Percentiles rank a stretch among this genome's conserved stretches.
These are phyloP conservation scores for Diplazon laetatorius DNA, from an alignment of 2,888 invertebrate species.

Conservation along the genomic window DNA sequence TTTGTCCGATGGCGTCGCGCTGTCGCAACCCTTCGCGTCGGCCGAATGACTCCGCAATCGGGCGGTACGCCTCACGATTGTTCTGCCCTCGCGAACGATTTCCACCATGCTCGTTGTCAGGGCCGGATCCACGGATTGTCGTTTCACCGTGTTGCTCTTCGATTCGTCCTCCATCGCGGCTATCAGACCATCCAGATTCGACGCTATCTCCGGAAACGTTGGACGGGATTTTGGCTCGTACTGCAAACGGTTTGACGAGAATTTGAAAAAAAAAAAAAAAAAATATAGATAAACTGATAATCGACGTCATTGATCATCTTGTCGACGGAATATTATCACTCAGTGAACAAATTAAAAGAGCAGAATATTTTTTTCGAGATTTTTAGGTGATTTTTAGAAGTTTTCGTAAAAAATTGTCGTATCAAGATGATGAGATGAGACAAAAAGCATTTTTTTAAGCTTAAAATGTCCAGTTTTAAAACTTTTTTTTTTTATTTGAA, in stretches of 20 bases:
- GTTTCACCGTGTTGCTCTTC: constrained; percentile 72
- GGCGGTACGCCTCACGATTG: constrained; percentile 69
- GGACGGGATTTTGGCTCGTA: constrained; percentile 95
- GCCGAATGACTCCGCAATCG: constrained; percentile 79
- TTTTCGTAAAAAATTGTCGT: too few relatives aligned
- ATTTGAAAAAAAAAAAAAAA: constrained; percentile 47
- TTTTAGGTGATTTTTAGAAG: too few relatives aligned
- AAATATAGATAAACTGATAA: background rate
- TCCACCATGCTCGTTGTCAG: constrained; percentile 79
- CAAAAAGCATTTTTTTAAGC: too few relatives aligned
- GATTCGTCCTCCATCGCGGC: constrained; percentile 73
- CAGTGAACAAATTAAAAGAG: too few relatives aligned
- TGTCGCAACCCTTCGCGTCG: constrained; percentile 78
- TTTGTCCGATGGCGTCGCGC: constrained; percentile 88
- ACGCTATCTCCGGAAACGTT: constrained; percentile 91
- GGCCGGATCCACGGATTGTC: constrained; percentile 75
- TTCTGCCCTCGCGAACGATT: constrained; percentile 75
- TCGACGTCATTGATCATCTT: background rate
- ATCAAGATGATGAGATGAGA: too few relatives aligned
- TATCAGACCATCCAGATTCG: constrained; percentile 85
- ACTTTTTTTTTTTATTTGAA: too few relatives aligned
- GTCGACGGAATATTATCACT: too few relatives aligned
- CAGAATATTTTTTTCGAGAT: too few relatives aligned
- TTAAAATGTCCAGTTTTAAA: too few relatives aligned
- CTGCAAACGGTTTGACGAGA: too few relatives aligned